Evolutionary conservation across 2,113 vertebrate species (phyloP), one percentile per base, ranked within the genome.

Genomic region (Zapornia atra): DNA sequence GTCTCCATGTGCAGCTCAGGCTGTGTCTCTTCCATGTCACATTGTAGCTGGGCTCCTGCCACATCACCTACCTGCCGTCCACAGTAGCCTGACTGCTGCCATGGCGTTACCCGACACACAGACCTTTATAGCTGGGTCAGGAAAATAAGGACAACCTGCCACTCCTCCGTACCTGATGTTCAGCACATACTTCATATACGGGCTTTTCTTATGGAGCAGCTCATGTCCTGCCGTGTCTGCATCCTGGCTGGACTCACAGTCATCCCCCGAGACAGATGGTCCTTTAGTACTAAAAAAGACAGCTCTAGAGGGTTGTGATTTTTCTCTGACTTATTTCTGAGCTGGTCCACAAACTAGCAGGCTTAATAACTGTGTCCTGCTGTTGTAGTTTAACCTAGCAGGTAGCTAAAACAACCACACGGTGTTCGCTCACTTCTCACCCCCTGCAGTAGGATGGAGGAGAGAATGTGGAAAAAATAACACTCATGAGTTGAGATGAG

Each of bases 141-240:
- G 8, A 85, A 75, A 80, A 78, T 2, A 65, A 18, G 38, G 22
- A 79, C 10, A 88, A 0, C 34, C 44, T 65, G 53, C 16, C 70
- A 17, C 26, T 64, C 21, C 44, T 56, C 50, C 2, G 1, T 76
- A 40, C 48, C 20, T 28, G 15, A 16, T n/a, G 14, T 51, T 76
- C 85, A 60, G 38, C 8, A 6, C 25, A 2, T 65, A 36, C 28
- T 10, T 40, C 71, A 28, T 46, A 50, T 36, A 11, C 0, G 4
- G 6, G 14, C 16, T 15, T 24, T 92, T 87, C 63, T n/a, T 11
- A 15, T 4, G n/a, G 22, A 81, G 17, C 50, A 72, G 26, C 15
- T 85, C 19, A 5, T 54, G 28, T 1, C 2, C 54, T 48, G 26
- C 24, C 0, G 0, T 48, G 31, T 44, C 25, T 34, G 4, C 60